phyloP scores from a whole-genome alignment of 1,140 invertebrate genomes.

The Drosophila leontia region DNA sequence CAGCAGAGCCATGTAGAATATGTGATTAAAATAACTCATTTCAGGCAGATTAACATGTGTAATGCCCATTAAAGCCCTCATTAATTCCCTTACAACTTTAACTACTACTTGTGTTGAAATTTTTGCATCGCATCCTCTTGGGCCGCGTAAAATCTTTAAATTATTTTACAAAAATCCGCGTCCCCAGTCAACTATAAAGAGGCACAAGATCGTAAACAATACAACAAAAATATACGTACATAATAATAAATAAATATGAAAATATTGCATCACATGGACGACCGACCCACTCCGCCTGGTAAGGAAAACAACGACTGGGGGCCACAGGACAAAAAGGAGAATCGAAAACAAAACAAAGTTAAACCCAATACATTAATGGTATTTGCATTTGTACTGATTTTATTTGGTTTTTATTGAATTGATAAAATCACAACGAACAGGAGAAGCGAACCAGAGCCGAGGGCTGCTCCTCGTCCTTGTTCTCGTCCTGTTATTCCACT shows the following conservation, averaged over 20 bases:
- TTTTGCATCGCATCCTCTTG: constrained; percentile 3
- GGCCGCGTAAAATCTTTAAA: constrained; percentile 35
- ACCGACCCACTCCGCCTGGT: constrained; percentile 15
- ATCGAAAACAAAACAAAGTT: constrained; percentile 80
- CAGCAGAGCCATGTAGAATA: background rate
- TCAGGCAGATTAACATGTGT: constrained; percentile 8
- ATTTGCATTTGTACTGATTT: constrained; percentile 84
- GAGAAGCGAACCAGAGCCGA: constrained; percentile 43
- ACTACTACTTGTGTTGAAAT: constrained; percentile 1
- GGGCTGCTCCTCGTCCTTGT: constrained; percentile 28
- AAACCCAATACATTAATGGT: constrained; percentile 84
- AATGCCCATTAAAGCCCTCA: background rate
- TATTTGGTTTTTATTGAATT: constrained; percentile 85
- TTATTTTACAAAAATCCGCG: constrained; percentile 25
- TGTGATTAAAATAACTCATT: constrained; percentile 12
- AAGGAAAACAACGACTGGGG: constrained; percentile 36
- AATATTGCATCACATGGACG: constrained; percentile 60
- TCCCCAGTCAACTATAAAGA: constrained; percentile 69
- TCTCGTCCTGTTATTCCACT: constrained; percentile 35
- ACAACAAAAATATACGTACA: constrained; percentile 57
- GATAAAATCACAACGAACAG: constrained; percentile 78
- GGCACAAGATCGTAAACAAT: constrained; percentile 70
- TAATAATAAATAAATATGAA: constrained; percentile 73
- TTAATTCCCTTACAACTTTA: background rate
- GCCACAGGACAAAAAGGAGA: constrained; percentile 39